Evolutionary conservation across 1,140 invertebrate genomes (phyloP), one percentile per base, ranked within the genome.

Genomic region (Saccostrea echinata): DNA sequence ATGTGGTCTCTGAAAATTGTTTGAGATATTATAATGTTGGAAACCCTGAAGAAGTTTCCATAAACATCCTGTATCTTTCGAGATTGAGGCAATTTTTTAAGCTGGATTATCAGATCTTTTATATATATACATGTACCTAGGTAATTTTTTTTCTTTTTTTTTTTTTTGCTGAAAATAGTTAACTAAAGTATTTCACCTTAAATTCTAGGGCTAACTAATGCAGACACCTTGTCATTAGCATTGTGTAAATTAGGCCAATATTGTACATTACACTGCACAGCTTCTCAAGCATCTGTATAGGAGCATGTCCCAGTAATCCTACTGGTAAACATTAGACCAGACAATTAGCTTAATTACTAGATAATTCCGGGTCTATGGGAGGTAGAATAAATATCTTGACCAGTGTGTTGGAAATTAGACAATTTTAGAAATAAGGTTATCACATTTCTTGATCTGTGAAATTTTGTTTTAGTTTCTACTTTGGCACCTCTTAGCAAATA

Each of bases 311-410:
- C 6, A 21, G n/a, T 61, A 61, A 61, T 61, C 55, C 16, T 61
- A 61, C 4, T 43, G 18, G 18, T n/a, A 61, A 61, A 61, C 55
- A 61, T 18, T 21, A 61, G n/a, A 21, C 18, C 55, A 61, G 55
- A 61, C 55, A 61, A 61, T 61, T 61, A 61, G 55, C 55, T 61
- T 61, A 61, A 61, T 61, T 61, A 16, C 55, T 61, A 21, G 55
- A 16, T 61, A 61, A 61, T 61, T 61, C 16, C 1, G 18, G n/a
- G 18, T 61, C 55, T 61, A 21, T 18, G 55, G 18, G 55, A 21
- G 55, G 55, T 61, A 21, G 55, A n/a, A 21, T 61, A 61, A 61
- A 61, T 21, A 21, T 61, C 55, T 61, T 21, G 55, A 61, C 18
- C 43, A n/a, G 4, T 61, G 55, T 61, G 16, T 21, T 61, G 55